Evolutionary conservation across 1,140 invertebrate species (phyloP).

Genomic region (Chironomus striatipennis): DNA sequence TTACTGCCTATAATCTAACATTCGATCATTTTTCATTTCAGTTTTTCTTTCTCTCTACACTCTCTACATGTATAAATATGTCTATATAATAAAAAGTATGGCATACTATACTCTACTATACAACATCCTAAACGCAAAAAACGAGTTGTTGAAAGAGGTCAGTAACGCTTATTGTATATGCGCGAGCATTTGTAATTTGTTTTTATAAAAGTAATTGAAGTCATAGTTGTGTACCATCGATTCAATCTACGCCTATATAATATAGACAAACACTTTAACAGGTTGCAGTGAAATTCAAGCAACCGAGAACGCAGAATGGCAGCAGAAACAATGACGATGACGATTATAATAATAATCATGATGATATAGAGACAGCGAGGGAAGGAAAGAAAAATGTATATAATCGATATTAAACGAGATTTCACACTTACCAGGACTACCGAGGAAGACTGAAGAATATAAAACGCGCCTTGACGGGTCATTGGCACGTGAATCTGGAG

Average conservation of each 20-base stretch:
- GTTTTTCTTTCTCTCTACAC: not conserved
- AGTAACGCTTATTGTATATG: conserved; percentile 16
- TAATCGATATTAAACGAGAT: not conserved
- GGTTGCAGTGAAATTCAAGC: conserved; percentile 2
- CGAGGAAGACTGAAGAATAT: conserved; percentile 82
- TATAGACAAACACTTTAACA: not conserved
- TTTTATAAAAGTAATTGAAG: conserved; percentile 9
- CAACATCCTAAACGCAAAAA: not conserved
- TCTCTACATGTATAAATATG: not conserved
- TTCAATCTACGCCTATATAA: not conserved
- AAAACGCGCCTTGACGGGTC: conserved; percentile 66
- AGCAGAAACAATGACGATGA: not conserved
- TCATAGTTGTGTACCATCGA: conserved; percentile 7
- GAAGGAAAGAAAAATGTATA: not conserved
- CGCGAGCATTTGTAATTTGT: conserved; percentile 7
- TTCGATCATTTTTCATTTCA: conserved; percentile 21
- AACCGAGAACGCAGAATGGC: not conserved
- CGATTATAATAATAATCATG: not conserved
- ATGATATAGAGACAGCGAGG: not conserved
- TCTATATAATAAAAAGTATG: too few species aligned
- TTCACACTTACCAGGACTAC: conserved; percentile 65
- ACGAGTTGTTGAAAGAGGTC: conserved; percentile 21
- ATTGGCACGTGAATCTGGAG: conserved; percentile 64
- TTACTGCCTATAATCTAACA: conserved; percentile 19
- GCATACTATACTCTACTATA: too few species aligned